phyloP scores from a whole-genome alignment of 92 coral and sea anemone genomes.

The Paramuricea clavata region DNA sequence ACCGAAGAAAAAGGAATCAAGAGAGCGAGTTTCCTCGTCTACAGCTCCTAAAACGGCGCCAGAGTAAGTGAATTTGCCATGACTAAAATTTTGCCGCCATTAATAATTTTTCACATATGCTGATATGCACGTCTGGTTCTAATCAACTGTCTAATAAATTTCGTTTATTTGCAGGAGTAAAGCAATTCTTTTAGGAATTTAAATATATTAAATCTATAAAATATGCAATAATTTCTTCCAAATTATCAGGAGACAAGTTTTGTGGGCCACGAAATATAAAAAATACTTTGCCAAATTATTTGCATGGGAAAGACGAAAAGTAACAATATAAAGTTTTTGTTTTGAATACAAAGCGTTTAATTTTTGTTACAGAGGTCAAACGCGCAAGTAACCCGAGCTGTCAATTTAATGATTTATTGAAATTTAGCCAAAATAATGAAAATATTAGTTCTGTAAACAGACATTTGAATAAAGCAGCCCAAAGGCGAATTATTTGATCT shows the following conservation, averaged over 20 bases:
- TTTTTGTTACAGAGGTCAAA: not conserved
- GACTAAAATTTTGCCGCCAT: not conserved
- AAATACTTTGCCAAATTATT: not conserved
- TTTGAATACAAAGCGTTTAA: too few relatives aligned
- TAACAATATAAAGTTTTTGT: not conserved
- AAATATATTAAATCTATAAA: not conserved
- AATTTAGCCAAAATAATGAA: not conserved
- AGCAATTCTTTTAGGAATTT: not conserved
- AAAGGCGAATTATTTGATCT: not conserved
- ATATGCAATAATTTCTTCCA: not conserved
- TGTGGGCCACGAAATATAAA: not conserved
- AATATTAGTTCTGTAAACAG: not conserved
- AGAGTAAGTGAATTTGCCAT: slow-evolving; percentile 77
- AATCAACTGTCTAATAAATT: not conserved
- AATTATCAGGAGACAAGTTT: not conserved
- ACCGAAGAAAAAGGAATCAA: slow-evolving; percentile 98
- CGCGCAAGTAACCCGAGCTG: slow-evolving; percentile 12
- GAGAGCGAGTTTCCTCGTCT: slow-evolving; percentile 88
- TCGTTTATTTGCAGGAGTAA: not conserved
- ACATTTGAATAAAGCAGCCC: not conserved
- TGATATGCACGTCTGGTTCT: not conserved
- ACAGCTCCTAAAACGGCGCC: slow-evolving; percentile 84
- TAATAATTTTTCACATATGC: too few relatives aligned
- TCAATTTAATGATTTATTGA: slow-evolving; percentile 6
- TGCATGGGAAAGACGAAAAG: too few relatives aligned